phyloP scores from a whole-genome alignment of 2,113 vertebrate genomes.

The Turdus rufiventris region DNA sequence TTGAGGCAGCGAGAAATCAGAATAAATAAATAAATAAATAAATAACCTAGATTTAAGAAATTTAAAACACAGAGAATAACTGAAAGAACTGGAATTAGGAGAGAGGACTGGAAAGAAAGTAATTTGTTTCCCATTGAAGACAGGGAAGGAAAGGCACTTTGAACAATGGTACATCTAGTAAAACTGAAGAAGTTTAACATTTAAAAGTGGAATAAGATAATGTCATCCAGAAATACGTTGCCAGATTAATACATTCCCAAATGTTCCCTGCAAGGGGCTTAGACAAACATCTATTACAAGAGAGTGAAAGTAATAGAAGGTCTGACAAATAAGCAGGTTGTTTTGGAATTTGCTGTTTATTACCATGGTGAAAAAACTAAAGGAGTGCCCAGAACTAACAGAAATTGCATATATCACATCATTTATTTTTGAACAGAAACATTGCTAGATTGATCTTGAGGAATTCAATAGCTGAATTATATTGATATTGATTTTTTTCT shows the following conservation, averaged over 20 bases:
- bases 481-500: background rate
- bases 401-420: background rate
- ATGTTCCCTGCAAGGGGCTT: background rate
- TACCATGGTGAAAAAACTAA: background rate
- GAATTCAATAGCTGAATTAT: background rate
- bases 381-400: background rate
- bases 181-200: background rate
- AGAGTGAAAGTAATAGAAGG: background rate
- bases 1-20: background rate
- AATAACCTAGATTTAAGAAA: background rate
- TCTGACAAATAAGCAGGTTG: background rate
- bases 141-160: background rate
- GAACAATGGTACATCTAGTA: background rate
- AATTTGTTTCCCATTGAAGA: fast-evolving
- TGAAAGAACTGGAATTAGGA: background rate
- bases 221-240: background rate
- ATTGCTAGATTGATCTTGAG: background rate
- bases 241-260: background rate
- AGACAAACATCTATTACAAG: background rate
- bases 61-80: background rate
- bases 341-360: background rate
- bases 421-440: background rate
- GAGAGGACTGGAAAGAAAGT: background rate
- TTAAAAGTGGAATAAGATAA: background rate
- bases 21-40: background rate